Percentiles rank a stretch among this genome's conserved stretches.
Evolutionary conservation across 2,888 invertebrate genomes (phyloP).

Genomic region (Meiosimyza decipiens): DNA sequence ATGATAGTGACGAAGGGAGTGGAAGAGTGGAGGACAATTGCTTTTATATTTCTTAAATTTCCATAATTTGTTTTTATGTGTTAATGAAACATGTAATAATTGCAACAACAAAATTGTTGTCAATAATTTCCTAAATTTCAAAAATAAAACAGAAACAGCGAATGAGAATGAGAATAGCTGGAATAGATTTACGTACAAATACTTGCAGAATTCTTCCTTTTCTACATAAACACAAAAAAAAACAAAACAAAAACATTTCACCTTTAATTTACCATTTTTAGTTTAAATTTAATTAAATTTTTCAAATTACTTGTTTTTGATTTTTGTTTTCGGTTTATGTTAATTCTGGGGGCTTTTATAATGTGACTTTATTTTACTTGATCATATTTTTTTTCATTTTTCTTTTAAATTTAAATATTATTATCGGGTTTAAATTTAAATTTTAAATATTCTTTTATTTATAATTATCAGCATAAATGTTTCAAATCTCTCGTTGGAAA

Average conservation of each 20-base stretch:
- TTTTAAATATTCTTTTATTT: conserved; percentile 64
- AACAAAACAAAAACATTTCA: conserved; percentile 7
- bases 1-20: conserved; percentile 8
- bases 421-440: conserved; percentile 54
- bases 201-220: conserved; percentile 27
- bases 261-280: conserved; percentile 1
- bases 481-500: conserved; percentile 65
- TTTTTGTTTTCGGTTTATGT: conserved; percentile 35
- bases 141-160: conserved; percentile 12
- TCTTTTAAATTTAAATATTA: conserved; percentile 60
- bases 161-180: conserved; percentile 24
- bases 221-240: conserved; percentile 23
- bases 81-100: conserved; percentile 13
- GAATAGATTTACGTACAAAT: conserved; percentile 23
- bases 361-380: conserved; percentile 53
- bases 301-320: conserved; percentile 26
- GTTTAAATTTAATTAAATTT: conserved; percentile 15
- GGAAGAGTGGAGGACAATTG: conserved; percentile 6
- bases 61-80: conserved; percentile 6
- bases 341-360: conserved; percentile 27
- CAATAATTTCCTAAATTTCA: conserved; percentile 8
- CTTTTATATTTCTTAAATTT: conserved; percentile 2
- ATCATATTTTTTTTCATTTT: conserved; percentile 40
- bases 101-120: conserved; percentile 19
- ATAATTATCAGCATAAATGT: conserved; percentile 65